A percentile compares a stretch with the other conserved stretches of the same genome.
Evolutionary conservation across 2,113 vertebrate genomes (phyloP).

Genomic region (Deroptyus accipitrinus): DNA sequence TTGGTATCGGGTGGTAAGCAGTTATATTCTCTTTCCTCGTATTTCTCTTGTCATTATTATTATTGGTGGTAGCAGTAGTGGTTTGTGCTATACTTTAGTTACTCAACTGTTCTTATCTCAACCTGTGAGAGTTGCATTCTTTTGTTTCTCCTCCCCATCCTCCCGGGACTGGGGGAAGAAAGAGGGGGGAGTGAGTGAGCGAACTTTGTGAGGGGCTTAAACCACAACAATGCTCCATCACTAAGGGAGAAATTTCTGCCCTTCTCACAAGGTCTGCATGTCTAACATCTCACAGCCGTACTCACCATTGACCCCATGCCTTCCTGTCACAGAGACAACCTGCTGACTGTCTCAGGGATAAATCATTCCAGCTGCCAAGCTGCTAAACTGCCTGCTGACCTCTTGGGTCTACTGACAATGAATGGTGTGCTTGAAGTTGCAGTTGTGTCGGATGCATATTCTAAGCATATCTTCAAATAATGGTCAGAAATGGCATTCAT

Average conservation of each 20-base stretch:
- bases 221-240: background rate
- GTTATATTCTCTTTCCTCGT: no score
- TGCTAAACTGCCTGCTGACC: background rate
- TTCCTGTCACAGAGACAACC: background rate
- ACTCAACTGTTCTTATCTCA: no score
- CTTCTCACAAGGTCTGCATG: accelerated
- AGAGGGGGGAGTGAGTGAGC: no score
- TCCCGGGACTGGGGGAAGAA: no score
- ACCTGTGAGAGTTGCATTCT: no score
- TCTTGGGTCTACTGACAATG: background rate
- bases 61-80: no score
- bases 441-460: background rate
- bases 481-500: background rate
- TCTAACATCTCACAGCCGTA: background rate
- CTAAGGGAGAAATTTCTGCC: background rate
- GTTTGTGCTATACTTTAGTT: no score
- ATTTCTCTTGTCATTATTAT: no score
- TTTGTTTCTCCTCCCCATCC: no score
- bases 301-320: background rate
- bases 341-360: background rate
- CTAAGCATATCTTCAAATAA: background rate
- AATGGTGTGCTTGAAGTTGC: background rate
- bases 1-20: no score
- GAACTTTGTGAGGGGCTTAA: no score
- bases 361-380: background rate